phyloP scores from a whole-genome alignment of 2,888 invertebrate genomes.

The Leptinotarsa peninsularis region DNA sequence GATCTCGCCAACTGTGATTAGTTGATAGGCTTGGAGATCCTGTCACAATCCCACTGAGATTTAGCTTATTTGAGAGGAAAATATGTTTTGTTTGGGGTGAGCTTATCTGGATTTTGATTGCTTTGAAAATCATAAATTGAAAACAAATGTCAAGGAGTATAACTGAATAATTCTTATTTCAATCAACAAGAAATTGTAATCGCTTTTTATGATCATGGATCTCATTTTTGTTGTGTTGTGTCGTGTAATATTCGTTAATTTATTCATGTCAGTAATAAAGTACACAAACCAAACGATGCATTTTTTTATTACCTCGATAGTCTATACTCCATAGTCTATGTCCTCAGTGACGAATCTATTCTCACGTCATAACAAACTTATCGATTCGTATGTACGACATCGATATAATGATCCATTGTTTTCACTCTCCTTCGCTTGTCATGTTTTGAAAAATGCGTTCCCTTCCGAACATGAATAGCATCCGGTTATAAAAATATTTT shows the following conservation, averaged over 20 bases:
- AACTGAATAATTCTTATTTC: too few relatives aligned
- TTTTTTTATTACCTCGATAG: neutral
- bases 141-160: too few relatives aligned
- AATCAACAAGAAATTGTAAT: too few relatives aligned
- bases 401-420: constrained; percentile 35
- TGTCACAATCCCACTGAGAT: too few relatives aligned
- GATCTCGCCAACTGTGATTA: too few relatives aligned
- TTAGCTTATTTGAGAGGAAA: too few relatives aligned
- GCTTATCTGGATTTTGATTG: too few relatives aligned
- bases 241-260: neutral
- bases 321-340: neutral
- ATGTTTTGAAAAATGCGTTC: constrained; percentile 33
- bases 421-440: constrained; percentile 23
- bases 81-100: too few relatives aligned
- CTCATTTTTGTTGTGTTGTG: too few relatives aligned
- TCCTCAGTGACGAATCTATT: constrained; percentile 30
- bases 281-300: neutral
- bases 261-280: neutral
- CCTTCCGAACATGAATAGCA: constrained; percentile 32
- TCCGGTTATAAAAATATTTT: constrained; percentile 38
- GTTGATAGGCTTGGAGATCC: too few relatives aligned
- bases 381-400: constrained; percentile 32
- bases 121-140: too few relatives aligned
- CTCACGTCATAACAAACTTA: constrained; percentile 23
- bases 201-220: too few relatives aligned